Conservation (phyloP, 1,140 invertebrate species). For the Drosophila sechellia region DNA sequence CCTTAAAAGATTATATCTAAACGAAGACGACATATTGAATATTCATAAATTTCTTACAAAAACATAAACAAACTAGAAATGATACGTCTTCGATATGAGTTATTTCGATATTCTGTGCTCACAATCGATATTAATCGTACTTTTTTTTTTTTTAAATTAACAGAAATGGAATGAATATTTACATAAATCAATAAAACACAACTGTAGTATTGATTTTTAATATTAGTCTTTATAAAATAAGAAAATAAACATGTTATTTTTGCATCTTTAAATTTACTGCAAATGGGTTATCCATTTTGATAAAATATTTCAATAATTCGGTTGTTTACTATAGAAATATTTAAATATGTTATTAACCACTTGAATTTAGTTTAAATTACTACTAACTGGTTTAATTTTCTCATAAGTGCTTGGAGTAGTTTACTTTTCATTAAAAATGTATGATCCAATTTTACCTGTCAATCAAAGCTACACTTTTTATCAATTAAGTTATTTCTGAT, state of each 20-base stretch:
- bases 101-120: background rate
- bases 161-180: background rate
- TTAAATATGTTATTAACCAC: too few relatives aligned
- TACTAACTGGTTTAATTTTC: background rate
- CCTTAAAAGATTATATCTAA: conserved; percentile 64
- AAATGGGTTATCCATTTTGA: too few relatives aligned
- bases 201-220: too few relatives aligned
- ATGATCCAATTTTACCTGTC: background rate
- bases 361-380: too few relatives aligned
- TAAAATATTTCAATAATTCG: too few relatives aligned
- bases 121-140: conserved; percentile 5
- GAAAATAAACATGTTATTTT: too few relatives aligned
- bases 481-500: background rate
- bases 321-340: too few relatives aligned
- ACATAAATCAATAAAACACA: background rate
- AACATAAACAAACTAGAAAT: conserved; percentile 27
- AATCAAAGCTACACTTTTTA: background rate
- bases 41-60: background rate
- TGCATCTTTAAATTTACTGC: too few relatives aligned
- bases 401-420: background rate
- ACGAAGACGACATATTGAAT: conserved; percentile 58
- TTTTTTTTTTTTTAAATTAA: background rate
- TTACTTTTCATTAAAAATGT: background rate
- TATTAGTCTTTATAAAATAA: too few relatives aligned
- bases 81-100: background rate